These are phyloP conservation scores for Zosterops borbonicus DNA, from an alignment of 2,113 vertebrate genomes.

Conservation along the genomic window DNA sequence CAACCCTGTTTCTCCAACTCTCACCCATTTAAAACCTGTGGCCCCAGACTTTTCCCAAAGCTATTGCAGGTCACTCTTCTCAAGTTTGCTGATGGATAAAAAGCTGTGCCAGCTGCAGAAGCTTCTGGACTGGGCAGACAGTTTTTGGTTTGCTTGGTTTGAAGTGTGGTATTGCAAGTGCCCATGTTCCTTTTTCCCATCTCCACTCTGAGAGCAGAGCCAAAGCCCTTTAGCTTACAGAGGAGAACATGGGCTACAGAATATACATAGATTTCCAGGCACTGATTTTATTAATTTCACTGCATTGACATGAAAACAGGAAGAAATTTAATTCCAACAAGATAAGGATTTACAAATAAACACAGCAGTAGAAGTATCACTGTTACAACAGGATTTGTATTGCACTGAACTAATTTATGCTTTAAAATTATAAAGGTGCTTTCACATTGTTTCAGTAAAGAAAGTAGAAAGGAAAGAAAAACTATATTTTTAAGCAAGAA, in stretches of 20 bases:
- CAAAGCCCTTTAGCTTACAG: not conserved
- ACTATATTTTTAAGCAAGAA: not conserved
- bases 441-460: not conserved
- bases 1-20: not conserved
- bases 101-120: not conserved
- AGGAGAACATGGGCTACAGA: not conserved
- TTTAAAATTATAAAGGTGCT: not conserved
- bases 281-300: conserved; percentile 14
- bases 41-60: not conserved
- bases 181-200: not conserved
- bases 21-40: not conserved
- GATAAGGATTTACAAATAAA: not conserved
- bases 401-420: not conserved
- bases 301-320: not conserved
- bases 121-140: not conserved
- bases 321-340: not conserved
- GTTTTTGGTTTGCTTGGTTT: not conserved
- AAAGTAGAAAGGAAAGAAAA: not conserved
- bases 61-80: not conserved
- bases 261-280: not conserved
- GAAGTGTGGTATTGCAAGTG: not conserved
- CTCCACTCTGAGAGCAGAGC: not conserved
- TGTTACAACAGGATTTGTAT: not conserved
- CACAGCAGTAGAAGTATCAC: not conserved
- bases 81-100: not conserved